Base-by-base conservation (phyloP, 2,113 vertebrate species). In the Prinia subflava region DNA sequence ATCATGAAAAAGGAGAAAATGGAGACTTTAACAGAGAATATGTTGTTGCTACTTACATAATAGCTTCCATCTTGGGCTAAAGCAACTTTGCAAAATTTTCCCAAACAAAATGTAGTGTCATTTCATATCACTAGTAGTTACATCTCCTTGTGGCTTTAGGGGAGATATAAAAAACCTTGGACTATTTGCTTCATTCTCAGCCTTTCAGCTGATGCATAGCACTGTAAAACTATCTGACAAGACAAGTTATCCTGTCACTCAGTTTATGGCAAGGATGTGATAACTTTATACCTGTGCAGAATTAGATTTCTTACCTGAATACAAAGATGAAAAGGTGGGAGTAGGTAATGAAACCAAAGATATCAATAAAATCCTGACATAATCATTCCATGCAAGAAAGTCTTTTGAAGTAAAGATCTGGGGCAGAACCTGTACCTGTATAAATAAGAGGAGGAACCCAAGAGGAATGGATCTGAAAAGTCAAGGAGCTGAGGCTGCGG, bases 61-160 rank as follows among this genome's bases (percentile, higher is more conserved):
- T 63, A 91, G 67, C 44, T 92, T 70, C 87, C 81, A 63, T 95
- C 46, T 63, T 94, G 84, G 70, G 39, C 74, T 87, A 53, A 95
- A 92, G 52, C 21, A 69, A 50, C 13, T 14, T 60, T 21, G 20
- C 19, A 81, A 33, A 80, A 86, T 83, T 88, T 90, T 95, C 44
- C 71, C 41, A 86, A 95, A 80, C 67, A 83, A 92, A 92, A 93
- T 52, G 15, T 70, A 93, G 37, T 90, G 93, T 95, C 94, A 86
- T 92, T 95, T 95, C 71, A 9, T 44, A 95, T 95, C 84, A 60
- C 35, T 37, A 95, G 85, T 41, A 74, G 90, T 92, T 91, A 90
- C 64, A 75, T 91, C 62, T 91, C 33, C 64, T 63, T 70, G 41
- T 81, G 79, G 71, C 82, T 96, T 91, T 89, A 88, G 82, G 94